phyloP scores from a whole-genome alignment of 2,888 invertebrate species.

The Dasysyrphus albostriatus region DNA sequence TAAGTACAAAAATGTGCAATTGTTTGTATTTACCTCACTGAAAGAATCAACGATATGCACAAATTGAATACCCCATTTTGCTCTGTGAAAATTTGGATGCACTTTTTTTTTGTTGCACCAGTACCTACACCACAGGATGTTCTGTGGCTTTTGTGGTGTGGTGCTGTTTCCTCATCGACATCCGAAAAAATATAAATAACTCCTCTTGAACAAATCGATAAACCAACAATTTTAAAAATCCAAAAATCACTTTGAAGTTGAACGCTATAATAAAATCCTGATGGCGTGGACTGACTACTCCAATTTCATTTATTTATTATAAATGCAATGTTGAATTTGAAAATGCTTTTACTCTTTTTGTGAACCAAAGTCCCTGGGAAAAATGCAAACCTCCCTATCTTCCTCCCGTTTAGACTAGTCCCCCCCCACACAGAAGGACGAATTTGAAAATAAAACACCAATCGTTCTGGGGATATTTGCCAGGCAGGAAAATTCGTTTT shows the following conservation, averaged over 20 bases:
- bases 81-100: constrained; percentile 5
- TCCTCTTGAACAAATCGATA: constrained; percentile 61
- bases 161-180: constrained; percentile 10
- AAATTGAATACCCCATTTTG: constrained; percentile 36
- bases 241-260: constrained; percentile 39
- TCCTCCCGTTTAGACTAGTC: not conserved
- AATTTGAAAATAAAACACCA: constrained; percentile 47
- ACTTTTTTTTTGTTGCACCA: not conserved
- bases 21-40: constrained; percentile 1
- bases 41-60: not conserved
- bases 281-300: constrained; percentile 15
- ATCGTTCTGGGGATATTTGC: constrained; percentile 47
- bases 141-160: not conserved
- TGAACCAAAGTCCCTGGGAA: not conserved
- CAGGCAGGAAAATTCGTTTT: constrained; percentile 52
- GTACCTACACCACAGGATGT: not conserved
- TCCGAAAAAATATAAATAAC: constrained; percentile 17
- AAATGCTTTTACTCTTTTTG: constrained; percentile 24
- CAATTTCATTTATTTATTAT: constrained; percentile 45
- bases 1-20: constrained; percentile 33
- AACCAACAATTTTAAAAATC: constrained; percentile 53
- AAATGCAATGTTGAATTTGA: constrained; percentile 4
- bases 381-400: not conserved
- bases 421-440: not conserved
- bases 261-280: constrained; percentile 6